phyloP scores from a whole-genome alignment of 2,797 vertebrate species.

The Amblyraja radiata region DNA sequence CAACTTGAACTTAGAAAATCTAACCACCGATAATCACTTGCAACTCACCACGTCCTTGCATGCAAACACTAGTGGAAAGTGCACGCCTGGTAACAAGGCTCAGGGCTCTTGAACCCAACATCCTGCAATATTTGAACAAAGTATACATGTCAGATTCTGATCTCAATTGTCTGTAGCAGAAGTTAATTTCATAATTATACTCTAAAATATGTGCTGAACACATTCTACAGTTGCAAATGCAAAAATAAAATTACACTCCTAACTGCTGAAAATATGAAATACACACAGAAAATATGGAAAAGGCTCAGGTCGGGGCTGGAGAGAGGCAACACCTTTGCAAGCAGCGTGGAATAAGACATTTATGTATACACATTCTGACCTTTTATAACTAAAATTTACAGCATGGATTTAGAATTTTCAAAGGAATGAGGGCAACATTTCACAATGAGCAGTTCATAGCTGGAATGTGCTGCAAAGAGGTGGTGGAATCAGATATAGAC shows the following conservation, averaged over 20 bases:
- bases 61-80: constrained; percentile 76
- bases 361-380: too few species aligned
- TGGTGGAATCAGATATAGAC: too few species aligned
- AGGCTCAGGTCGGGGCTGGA: too few species aligned
- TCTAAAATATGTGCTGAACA: not conserved
- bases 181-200: not conserved
- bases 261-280: not conserved
- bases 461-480: too few species aligned
- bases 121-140: constrained; percentile 55
- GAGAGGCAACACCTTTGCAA: too few species aligned
- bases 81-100: constrained; percentile 74
- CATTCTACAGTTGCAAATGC: not conserved
- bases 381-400: too few species aligned
- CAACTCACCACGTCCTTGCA: constrained; percentile 75
- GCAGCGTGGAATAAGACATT: too few species aligned
- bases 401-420: too few species aligned
- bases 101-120: constrained; percentile 78
- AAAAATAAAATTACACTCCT: not conserved
- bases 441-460: too few species aligned
- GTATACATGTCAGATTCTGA: not conserved
- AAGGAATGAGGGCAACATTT: too few species aligned
- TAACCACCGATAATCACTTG: not conserved
- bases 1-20: not conserved
- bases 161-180: not conserved
- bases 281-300: too few species aligned